phyloP scores from a whole-genome alignment of 2,888 invertebrate genomes.

The Urechis unicinctus region DNA sequence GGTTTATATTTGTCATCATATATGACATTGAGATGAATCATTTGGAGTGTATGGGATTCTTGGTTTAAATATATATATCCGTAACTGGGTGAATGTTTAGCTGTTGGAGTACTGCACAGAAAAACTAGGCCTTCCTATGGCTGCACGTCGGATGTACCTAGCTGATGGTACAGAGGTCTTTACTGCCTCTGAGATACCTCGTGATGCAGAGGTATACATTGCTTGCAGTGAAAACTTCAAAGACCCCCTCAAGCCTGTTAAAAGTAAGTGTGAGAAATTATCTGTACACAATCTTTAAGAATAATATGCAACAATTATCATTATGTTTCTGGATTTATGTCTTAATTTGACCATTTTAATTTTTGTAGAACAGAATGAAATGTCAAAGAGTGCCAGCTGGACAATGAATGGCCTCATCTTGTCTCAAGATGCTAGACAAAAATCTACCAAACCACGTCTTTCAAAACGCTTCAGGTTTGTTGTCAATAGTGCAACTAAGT shows the following conservation, averaged over 20 bases:
- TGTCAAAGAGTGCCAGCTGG: slow-evolving; percentile 40
- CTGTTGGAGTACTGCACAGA: slow-evolving; percentile 45
- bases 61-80: neutral
- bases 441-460: slow-evolving; percentile 31
- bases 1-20: neutral
- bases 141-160: slow-evolving; percentile 46
- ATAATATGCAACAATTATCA: neutral
- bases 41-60: no score
- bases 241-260: slow-evolving; percentile 36
- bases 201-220: slow-evolving; percentile 39
- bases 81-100: slow-evolving; percentile 24
- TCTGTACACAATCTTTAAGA: neutral
- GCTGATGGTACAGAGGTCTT: slow-evolving; percentile 45
- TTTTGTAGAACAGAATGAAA: slow-evolving; percentile 30
- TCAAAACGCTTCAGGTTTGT: slow-evolving; percentile 43
- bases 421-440: slow-evolving; percentile 35
- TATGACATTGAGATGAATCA: no score
- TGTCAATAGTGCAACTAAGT: neutral
- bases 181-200: slow-evolving; percentile 32
- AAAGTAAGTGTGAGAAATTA: slow-evolving; percentile 25
- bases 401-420: slow-evolving; percentile 43
- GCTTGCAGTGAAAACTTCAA: slow-evolving; percentile 46
- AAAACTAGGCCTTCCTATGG: slow-evolving; percentile 39
- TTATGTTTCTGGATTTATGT: neutral
- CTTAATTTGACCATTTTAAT: neutral